A percentile compares a stretch with the other conserved stretches of the same genome.
Conservation (phyloP, 1,140 invertebrate genomes). For the Cotesia vestalis region DNA sequence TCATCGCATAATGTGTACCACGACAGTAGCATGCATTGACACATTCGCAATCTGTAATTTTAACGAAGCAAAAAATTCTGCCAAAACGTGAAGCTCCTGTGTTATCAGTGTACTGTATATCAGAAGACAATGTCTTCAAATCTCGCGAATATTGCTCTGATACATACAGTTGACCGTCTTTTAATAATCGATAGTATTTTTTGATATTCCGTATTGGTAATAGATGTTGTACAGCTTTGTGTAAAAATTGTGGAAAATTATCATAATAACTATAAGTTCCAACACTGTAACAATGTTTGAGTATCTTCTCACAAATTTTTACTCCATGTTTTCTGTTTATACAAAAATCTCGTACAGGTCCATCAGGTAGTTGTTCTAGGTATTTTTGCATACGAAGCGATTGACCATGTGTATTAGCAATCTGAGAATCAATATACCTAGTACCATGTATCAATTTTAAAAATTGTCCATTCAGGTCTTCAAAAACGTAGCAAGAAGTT, state of each 20-base stretch:
- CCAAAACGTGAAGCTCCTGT: too few relatives aligned
- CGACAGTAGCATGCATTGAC: too few relatives aligned
- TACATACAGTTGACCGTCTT: too few relatives aligned
- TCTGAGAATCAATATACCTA: slow-evolving; percentile 42
- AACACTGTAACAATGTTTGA: slow-evolving; percentile 34
- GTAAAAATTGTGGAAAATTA: neutral
- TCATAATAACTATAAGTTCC: slow-evolving; percentile 34
- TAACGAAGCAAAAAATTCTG: too few relatives aligned
- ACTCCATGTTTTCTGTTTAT: slow-evolving; percentile 29
- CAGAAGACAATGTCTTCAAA: too few relatives aligned
- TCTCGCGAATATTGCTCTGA: too few relatives aligned
- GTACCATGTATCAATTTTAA: slow-evolving; percentile 43
- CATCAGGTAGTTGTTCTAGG: slow-evolving; percentile 34
- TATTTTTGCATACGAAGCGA: slow-evolving; percentile 38
- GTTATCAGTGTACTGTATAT: too few relatives aligned
- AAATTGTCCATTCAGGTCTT: slow-evolving; percentile 45
- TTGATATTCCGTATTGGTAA: too few relatives aligned
- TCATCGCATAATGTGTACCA: too few relatives aligned
- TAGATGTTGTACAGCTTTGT: too few relatives aligned
- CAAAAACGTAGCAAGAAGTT: slow-evolving; percentile 39
- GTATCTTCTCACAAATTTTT: slow-evolving; percentile 36
- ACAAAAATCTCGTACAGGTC: slow-evolving; percentile 33
- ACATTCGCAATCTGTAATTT: too few relatives aligned
- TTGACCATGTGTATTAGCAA: slow-evolving; percentile 35
- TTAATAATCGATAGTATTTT: too few relatives aligned